Base-by-base conservation (phyloP, 2,113 vertebrate genomes). In the Gymnarchus niloticus region DNA sequence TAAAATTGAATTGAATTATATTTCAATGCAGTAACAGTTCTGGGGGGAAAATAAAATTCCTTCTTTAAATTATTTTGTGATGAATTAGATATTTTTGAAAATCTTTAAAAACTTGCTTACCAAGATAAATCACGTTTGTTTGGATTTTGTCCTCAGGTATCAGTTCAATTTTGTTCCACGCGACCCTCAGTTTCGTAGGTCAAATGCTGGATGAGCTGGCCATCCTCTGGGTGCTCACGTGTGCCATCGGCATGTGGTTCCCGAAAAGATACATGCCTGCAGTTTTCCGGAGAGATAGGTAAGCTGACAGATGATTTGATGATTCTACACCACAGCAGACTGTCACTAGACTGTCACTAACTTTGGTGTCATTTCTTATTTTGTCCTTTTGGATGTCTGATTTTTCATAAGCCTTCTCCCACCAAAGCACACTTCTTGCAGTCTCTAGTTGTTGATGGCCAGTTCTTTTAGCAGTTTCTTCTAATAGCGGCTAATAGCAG, bases 201-300 rank as follows among this genome's bases (percentile, higher is more conserved):
- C 98, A 99, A 92, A 99, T 99, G 97, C 93, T 99, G 87, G 98
- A 99, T 87, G 98, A 99, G 87, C 89, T 99, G 87, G 97, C 98
- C 84, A 97, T 99, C 84, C 94, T 99, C 6, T 99, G 98, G 98
- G 98, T 99, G 86, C 92, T 99, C 81, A 99, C 98, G 97, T 99
- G 97, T 90, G 98, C 96, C 83, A 94, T 99, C 83, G 97, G 95
- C 87, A 98, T 99, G 98, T 99, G 98, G 98, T 99, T 98, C 87
- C 98, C 98, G 51, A 97, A 97, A 90, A 95, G 98, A 89, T 98
- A 99, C 85, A 92, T 99, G 19, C 98, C 98, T 54, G 96, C 92
- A 93, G 94, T 98, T 87, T 99, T 99, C 91, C 93, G 96, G 76
- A 97, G 96, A 87, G 96, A 98, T 93, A 96, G 98, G 98, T 99